These are phyloP conservation scores for Bombus vancouverensis DNA, from an alignment of 1,140 invertebrate species.

Conservation along the genomic window DNA sequence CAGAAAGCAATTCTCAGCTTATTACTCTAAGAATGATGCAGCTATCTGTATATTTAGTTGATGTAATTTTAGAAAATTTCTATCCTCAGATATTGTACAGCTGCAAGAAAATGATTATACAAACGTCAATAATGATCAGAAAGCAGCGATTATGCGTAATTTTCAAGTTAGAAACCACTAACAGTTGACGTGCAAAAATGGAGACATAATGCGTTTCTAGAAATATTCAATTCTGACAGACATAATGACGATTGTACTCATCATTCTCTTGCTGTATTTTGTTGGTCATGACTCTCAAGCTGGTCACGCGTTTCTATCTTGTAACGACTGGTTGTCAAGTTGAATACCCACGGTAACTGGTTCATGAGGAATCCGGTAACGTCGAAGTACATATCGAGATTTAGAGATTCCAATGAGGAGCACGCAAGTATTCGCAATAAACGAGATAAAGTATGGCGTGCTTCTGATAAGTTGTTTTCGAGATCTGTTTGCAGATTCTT, in stretches of 20 bases:
- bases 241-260: not conserved
- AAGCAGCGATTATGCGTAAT: not conserved
- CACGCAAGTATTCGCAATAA: not conserved
- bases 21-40: not conserved
- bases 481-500: not conserved
- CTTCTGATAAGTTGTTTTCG: not conserved
- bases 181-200: not conserved
- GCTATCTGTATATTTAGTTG: not conserved
- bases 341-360: slow-evolving; percentile 3
- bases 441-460: not conserved
- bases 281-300: not conserved
- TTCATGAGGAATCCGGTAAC: not conserved
- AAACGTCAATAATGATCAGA: not conserved
- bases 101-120: not conserved
- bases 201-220: not conserved
- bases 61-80: not conserved
- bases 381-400: not conserved
- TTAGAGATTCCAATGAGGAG: not conserved
- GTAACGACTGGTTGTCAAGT: slow-evolving; percentile 3
- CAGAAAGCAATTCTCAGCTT: not conserved
- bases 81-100: no score
- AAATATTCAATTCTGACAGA: not conserved
- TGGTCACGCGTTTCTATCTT: not conserved
- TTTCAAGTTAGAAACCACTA: not conserved
- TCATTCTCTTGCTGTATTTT: not conserved